A percentile compares a stretch with the other conserved stretches of the same genome.
phyloP scores from a whole-genome alignment of 2,113 vertebrate species.

The Leptosomus discolor region DNA sequence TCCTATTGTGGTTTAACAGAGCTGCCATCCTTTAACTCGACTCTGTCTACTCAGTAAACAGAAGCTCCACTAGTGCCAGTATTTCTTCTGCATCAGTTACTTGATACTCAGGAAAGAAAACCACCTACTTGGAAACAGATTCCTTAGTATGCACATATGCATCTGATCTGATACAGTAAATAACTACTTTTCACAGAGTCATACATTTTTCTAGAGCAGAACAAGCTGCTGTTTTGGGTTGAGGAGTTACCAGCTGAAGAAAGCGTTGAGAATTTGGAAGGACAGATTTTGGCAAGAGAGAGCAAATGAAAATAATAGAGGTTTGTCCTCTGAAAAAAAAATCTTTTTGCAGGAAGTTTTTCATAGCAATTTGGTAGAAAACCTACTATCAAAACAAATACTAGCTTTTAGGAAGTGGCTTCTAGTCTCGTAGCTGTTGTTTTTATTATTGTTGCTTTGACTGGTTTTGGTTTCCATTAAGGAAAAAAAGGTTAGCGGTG shows the following conservation, averaged over 20 bases:
- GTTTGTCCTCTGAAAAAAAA: background rate
- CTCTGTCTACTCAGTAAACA: background rate
- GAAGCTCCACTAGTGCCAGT: background rate
- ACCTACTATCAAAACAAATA: background rate
- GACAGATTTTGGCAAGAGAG: background rate
- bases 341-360: background rate
- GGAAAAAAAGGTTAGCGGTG: background rate
- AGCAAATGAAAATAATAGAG: background rate
- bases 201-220: background rate
- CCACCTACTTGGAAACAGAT: background rate
- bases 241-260: background rate
- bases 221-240: background rate
- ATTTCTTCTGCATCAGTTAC: background rate
- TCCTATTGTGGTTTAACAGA: background rate
- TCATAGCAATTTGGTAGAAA: background rate
- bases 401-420: background rate
- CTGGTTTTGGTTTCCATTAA: background rate
- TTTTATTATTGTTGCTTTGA: background rate
- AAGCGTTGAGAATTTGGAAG: background rate
- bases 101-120: background rate
- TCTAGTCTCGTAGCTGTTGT: background rate
- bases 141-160: background rate
- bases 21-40: background rate
- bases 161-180: background rate
- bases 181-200: background rate